Percentiles rank a stretch among this genome's conserved stretches.
Conservation (phyloP, 2,888 invertebrate genomes). For the Drosophila subsilvestris region DNA sequence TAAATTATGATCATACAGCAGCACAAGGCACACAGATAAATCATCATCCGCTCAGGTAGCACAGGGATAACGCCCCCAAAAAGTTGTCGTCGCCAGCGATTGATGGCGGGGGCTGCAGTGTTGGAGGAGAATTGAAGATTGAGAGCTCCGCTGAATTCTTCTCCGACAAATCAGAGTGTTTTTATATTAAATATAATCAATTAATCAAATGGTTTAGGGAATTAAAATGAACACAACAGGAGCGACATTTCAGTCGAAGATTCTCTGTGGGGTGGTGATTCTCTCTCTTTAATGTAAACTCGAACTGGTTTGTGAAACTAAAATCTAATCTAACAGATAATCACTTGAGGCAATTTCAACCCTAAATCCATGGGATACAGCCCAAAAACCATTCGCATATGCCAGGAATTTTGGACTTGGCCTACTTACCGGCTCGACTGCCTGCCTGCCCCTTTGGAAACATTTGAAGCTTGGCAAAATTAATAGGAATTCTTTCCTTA, state of each 20-base stretch:
- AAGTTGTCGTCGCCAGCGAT: neutral
- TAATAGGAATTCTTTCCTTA: conserved; percentile 28
- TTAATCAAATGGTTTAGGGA: neutral
- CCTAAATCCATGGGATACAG: neutral
- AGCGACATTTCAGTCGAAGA: neutral
- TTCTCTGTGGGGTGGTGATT: too few relatives aligned
- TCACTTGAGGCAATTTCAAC: neutral
- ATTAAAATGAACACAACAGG: neutral
- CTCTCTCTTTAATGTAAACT: too few relatives aligned
- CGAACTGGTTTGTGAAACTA: neutral
- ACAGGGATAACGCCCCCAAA: conserved; percentile 21
- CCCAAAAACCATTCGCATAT: conserved; percentile 7
- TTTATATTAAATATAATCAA: conserved; percentile 2
- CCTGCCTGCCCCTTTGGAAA: conserved; percentile 2
- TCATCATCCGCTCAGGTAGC: conserved; percentile 21
- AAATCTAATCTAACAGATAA: neutral
- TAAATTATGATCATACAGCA: conserved; percentile 17
- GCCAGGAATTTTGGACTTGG: conserved; percentile 24
- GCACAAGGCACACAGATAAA: conserved; percentile 8
- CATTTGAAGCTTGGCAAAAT: conserved; percentile 29
- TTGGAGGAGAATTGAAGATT: neutral
- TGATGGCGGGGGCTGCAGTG: neutral
- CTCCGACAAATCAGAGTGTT: neutral
- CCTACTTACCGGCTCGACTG: conserved; percentile 7
- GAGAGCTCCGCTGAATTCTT: neutral